Conservation (phyloP, 2,888 invertebrate genomes). For the Lydus trimaculatus region DNA sequence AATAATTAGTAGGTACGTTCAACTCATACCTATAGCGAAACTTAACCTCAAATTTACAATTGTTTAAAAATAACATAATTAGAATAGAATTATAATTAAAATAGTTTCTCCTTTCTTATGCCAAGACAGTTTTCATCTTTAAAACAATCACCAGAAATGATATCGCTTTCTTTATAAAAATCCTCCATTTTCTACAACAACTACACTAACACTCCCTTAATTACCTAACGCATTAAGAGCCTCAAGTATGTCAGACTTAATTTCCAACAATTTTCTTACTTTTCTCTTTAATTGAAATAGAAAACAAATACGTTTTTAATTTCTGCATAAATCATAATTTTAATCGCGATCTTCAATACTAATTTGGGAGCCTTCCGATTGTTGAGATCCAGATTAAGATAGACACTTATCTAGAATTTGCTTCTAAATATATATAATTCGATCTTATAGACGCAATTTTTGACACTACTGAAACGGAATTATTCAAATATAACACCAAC, state of each 20-base stretch:
- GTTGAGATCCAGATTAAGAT: not conserved
- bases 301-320: no score
- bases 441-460: slow-evolving; percentile 32
- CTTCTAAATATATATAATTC: no score
- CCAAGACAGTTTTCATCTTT: not conserved
- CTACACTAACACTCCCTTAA: not conserved
- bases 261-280: not conserved
- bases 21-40: no score
- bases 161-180: not conserved
- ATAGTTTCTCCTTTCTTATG: not conserved
- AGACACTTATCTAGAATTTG: not conserved
- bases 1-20: no score
- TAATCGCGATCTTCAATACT: not conserved
- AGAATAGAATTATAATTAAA: not conserved
- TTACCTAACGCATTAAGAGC: not conserved
- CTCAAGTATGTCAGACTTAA: not conserved
- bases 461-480: slow-evolving; percentile 34
- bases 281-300: not conserved
- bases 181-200: not conserved
- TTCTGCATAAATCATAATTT: not conserved
- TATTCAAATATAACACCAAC: slow-evolving; percentile 65
- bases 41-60: not conserved
- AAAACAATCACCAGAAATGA: not conserved
- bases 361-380: not conserved
- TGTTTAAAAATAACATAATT: not conserved